Base-by-base conservation (phyloP, 1,140 invertebrate species). In the Vollenhovia emeryi region DNA sequence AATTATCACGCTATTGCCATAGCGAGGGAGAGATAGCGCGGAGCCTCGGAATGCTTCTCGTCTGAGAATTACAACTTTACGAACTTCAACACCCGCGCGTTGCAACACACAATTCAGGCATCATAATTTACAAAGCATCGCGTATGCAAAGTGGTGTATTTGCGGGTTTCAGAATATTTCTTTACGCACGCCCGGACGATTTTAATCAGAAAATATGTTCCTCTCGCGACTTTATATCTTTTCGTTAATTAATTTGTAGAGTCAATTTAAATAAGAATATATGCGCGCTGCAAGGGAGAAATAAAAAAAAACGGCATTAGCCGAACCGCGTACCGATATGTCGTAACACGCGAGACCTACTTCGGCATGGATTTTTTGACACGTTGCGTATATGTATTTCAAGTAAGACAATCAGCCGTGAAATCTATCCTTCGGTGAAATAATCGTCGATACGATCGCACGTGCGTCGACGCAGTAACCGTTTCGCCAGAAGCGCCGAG, bases 1-100 rank as follows among this genome's bases (percentile, higher is more conserved):
- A 82, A 82, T 82, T 82, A 82, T 57, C 78, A 24, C 27, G 62
- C 24, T 43, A 52, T 82, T 71, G 36, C 64, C 18, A 24, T 11
- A 48, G 15, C 7, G 15, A 21, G 30, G 52, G 33, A 64, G 33
- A 36, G 0, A 71, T 9, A 8, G 48, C 52, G 18, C 15, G 8
- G 45, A 15, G 7, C 33, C n/a, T 73, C 30, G 48, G n/a, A 57
- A 45, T 57, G 33, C 11, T 71, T 80, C 71, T 71, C 57, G 33
- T 71, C 4, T 30, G 60, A 79, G 45, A 68, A 40, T 50, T 30
- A 55, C 48, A 79, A 24, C 21, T 60, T 24, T 30, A 30, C 15
- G 9, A 52, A 21, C 43, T 57, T 79, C 15, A 30, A 66, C 45
- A n/a, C 4, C 13, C 15, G 21, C 43, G 33, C 33, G 21, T 40